Evolutionary conservation across 2,888 invertebrate species (phyloP).

Genomic region (Melinaea marsaeus): DNA sequence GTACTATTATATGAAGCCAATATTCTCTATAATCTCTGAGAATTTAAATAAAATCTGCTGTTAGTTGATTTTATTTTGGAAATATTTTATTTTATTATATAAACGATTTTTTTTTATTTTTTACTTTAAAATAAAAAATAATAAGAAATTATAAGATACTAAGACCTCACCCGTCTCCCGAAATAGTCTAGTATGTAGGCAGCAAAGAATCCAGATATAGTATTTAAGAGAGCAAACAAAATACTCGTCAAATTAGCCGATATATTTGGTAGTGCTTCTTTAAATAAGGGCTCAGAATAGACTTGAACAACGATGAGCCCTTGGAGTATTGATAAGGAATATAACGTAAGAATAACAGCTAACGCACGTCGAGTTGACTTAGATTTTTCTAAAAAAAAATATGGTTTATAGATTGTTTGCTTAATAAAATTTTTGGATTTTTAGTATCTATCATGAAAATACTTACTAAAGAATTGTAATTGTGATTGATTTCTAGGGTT

Average conservation of each 20-base stretch:
- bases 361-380: slow-evolving; percentile 51
- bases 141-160: slow-evolving; percentile 13
- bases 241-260: slow-evolving; percentile 53
- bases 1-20: too few relatives aligned
- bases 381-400: slow-evolving; percentile 48
- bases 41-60: too few relatives aligned
- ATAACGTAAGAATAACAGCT: slow-evolving; percentile 40
- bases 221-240: slow-evolving; percentile 45
- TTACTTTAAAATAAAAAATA: too few relatives aligned
- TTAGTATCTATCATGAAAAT: too few relatives aligned
- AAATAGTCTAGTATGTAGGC: slow-evolving; percentile 53
- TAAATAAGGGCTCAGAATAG: slow-evolving; percentile 59
- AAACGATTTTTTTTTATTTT: too few relatives aligned
- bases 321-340: slow-evolving; percentile 55
- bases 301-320: slow-evolving; percentile 58
- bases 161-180: slow-evolving; percentile 54
- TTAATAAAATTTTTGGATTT: neutral
- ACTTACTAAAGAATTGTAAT: slow-evolving; percentile 55
- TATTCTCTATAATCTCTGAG: too few relatives aligned
- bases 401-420: neutral
- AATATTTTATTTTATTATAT: too few relatives aligned
- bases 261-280: slow-evolving; percentile 50
- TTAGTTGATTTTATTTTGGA: too few relatives aligned
- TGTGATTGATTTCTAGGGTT: slow-evolving; percentile 41
- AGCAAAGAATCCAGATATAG: slow-evolving; percentile 45